Evolutionary conservation across 2,888 invertebrate species (phyloP), one percentile per base, ranked within the genome.

Genomic region (Drosophila tanythrix): DNA sequence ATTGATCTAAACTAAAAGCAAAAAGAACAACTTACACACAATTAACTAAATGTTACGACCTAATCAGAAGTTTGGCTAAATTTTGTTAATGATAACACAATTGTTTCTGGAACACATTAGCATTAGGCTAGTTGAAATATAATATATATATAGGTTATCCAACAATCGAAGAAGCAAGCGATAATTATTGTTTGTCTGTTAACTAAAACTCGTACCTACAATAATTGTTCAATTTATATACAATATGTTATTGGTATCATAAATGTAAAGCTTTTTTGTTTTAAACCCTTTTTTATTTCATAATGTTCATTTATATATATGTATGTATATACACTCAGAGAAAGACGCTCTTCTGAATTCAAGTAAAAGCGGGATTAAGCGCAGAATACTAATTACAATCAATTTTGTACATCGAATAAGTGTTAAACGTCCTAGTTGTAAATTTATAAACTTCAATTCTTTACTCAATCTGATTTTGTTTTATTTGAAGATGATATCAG

Each of bases 61-160:
- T 76, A 88, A 59, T 43, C 64, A 61, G 69, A 88, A 74, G 76
- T 88, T 89, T 89, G 88, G 85, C 90, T 89, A 89, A 60, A 67
- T 69, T 74, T 33, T 76, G 65, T 86, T 83, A 70, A 72, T 71
- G 73, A 79, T 67, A 71, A 82, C 70, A 88, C 80, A 83, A 75
- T 84, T 82, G 57, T 79, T 83, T 72, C 59, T 84, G 88, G 90
- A 85, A 85, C 85, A 85, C 88, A 85, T 85, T 76, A 74, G 80
- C 75, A 77, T 66, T 71, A 88, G 59, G 70, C 77, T 72, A 70
- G 21, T 65, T 73, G 65, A 74, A 82, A 60, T 82, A 58, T 48
- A 70, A 56, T 60, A 57, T 60, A 10, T 31, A 33, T 31, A 58
- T 68, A 67, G 35, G 38, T 70, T 69, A 60, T 43, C 63, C 63